Conservation (phyloP, 2,888 invertebrate species). For the Oxystoma pomonae region DNA sequence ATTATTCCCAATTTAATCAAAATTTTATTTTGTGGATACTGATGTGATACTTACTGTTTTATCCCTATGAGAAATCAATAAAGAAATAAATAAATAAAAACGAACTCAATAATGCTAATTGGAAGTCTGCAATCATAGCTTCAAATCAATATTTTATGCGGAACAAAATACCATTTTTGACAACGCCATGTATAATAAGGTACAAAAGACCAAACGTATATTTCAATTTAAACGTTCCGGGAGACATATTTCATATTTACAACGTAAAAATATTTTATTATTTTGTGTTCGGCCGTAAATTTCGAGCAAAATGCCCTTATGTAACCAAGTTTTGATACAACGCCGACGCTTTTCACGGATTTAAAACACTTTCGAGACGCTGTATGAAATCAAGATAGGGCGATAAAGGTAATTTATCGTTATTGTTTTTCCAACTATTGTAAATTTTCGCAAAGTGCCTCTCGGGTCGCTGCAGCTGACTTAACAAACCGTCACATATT, state of each 20-base stretch:
- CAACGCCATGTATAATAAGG: too few species aligned
- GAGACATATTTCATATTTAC: slow-evolving; percentile 35
- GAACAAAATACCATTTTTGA: too few species aligned
- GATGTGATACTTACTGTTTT: too few species aligned
- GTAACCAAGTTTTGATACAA: slow-evolving; percentile 39
- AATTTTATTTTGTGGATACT: too few species aligned
- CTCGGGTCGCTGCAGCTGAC: not conserved
- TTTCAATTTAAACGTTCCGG: slow-evolving; percentile 33
- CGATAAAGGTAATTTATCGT: slow-evolving; percentile 37
- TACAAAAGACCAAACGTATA: slow-evolving; percentile 29
- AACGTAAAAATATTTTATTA: slow-evolving; percentile 39
- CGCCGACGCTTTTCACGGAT: slow-evolving; percentile 35
- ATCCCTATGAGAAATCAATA: too few species aligned
- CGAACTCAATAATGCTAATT: too few species aligned
- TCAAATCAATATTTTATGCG: too few species aligned
- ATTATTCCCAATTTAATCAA: too few species aligned
- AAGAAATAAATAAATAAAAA: too few species aligned
- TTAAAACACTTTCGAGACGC: slow-evolving; percentile 38
- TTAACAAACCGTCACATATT: not conserved
- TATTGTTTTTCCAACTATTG: slow-evolving; percentile 24
- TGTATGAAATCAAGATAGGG: slow-evolving; percentile 33
- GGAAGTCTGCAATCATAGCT: too few species aligned
- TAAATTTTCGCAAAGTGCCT: slow-evolving; percentile 14
- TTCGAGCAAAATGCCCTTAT: slow-evolving; percentile 34
- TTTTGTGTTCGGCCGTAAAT: slow-evolving; percentile 37